Evolutionary conservation across 2,113 vertebrate species (phyloP).

Genomic region (Lagopus muta): DNA sequence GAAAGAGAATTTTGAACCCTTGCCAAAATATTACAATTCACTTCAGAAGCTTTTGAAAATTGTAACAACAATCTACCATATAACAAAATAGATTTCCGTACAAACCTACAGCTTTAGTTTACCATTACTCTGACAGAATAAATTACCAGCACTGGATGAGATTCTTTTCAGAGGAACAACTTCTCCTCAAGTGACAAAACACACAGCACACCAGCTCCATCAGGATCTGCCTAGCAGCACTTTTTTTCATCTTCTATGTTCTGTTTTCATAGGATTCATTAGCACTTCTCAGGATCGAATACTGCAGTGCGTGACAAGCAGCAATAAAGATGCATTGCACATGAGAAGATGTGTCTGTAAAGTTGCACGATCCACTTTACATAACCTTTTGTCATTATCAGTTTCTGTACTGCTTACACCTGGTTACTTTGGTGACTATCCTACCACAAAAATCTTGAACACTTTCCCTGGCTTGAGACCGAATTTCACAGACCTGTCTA

Average conservation of each 20-base stretch:
- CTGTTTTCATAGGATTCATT: background rate
- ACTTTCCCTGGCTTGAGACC: background rate
- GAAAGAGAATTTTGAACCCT: slow-evolving; percentile 39
- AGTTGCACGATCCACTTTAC: background rate
- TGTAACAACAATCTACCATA: slow-evolving; percentile 35
- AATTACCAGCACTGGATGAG: background rate
- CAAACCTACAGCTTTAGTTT: background rate
- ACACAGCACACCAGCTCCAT: background rate
- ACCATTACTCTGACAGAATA: slow-evolving; percentile 12
- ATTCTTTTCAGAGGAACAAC: slow-evolving; percentile 8
- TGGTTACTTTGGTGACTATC: background rate
- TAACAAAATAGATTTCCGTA: slow-evolving; percentile 32
- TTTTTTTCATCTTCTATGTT: background rate
- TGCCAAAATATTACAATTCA: slow-evolving; percentile 56
- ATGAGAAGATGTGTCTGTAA: background rate
- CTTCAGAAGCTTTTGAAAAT: slow-evolving; percentile 20
- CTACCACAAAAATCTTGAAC: background rate
- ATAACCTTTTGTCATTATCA: background rate
- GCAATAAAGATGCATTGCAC: background rate
- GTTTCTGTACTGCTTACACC: background rate
- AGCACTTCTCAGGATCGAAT: background rate
- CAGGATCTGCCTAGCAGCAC: background rate
- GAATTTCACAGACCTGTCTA: background rate
- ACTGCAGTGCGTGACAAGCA: background rate
- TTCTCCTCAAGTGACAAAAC: background rate